phyloP scores from a whole-genome alignment of 2,113 vertebrate species.

The human region GRCh38 chr19:4389001-4389500 shows the following conservation, averaged over 20 bases:
- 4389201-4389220: neutral
- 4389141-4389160: neutral
- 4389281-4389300: neutral
- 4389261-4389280: rapidly evolving
- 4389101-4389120: neutral
- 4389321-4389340: too few relatives aligned
- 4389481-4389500: neutral
- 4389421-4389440: neutral
- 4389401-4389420: neutral
- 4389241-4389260: neutral
- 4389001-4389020: neutral
- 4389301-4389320: neutral
- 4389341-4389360: neutral
- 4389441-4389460: neutral
- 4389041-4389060: neutral
- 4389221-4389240: neutral
- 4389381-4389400: neutral
- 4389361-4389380: neutral
- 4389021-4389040: neutral
- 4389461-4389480: neutral
- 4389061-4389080: neutral
- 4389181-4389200: neutral
- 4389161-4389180: neutral
- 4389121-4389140: too few relatives aligned
- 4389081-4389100: neutral